Evolutionary conservation across 2,888 invertebrate species (phyloP).

Genomic region (Raillietiella orientalis): DNA sequence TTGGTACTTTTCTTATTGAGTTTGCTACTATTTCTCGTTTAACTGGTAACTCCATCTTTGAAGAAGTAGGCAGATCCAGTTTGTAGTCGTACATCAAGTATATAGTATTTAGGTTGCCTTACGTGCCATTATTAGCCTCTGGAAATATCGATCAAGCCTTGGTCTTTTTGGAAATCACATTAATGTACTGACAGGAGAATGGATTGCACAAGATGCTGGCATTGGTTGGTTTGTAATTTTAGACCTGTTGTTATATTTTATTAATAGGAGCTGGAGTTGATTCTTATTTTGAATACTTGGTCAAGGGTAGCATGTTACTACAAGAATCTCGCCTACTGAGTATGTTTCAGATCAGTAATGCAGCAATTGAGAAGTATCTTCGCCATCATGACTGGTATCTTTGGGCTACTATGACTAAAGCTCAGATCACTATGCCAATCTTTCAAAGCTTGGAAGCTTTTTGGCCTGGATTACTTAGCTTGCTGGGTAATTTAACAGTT

Average conservation of each 20-base stretch:
- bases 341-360: constrained; percentile 49
- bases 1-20: constrained; percentile 85
- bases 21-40: constrained; percentile 75
- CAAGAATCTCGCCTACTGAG: constrained; percentile 65
- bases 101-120: constrained; percentile 24
- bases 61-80: constrained; percentile 7
- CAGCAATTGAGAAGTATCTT: constrained; percentile 46
- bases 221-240: constrained; percentile 21
- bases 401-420: constrained; percentile 96
- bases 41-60: constrained; percentile 28
- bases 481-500: constrained; percentile 22
- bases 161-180: constrained; percentile 89
- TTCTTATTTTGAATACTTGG: constrained; percentile 91
- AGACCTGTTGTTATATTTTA: constrained; percentile 1
- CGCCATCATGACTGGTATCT: constrained; percentile 92
- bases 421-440: constrained; percentile 77
- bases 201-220: constrained; percentile 95
- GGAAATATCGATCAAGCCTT: constrained; percentile 50
- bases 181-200: constrained; percentile 66
- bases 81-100: not conserved
- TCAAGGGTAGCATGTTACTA: constrained; percentile 72
- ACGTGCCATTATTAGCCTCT: constrained; percentile 60
- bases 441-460: constrained; percentile 95
- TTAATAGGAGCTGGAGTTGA: constrained; percentile 45
- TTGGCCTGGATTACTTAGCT: constrained; percentile 79